Evolutionary conservation across 1,140 invertebrate species (phyloP).

Genomic region (Bicyclus anynana): DNA sequence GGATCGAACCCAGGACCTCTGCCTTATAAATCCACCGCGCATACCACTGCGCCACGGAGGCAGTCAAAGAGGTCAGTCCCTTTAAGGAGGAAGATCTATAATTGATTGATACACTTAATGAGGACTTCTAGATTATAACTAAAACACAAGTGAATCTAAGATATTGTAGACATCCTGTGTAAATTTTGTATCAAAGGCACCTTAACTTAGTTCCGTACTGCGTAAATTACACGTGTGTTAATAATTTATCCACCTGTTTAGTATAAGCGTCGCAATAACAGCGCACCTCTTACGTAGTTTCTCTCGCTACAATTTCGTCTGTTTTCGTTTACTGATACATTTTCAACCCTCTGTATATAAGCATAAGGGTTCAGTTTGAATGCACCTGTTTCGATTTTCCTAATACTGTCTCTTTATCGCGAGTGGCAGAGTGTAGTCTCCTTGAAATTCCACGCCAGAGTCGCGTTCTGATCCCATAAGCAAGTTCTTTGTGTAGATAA

Average conservation of each 20-base stretch:
- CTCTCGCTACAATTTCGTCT: constrained; percentile 39
- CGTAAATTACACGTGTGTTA: constrained; percentile 17
- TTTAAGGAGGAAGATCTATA: no score
- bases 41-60: no score
- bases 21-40: no score
- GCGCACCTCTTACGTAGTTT: constrained; percentile 35
- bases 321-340: constrained; percentile 14
- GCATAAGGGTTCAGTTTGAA: constrained; percentile 24
- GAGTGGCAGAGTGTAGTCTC: constrained; percentile 37
- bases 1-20: no score
- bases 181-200: not conserved
- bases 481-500: constrained; percentile 24
- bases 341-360: constrained; percentile 9
- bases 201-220: not conserved
- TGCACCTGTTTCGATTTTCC: constrained; percentile 20
- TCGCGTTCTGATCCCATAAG: constrained; percentile 29
- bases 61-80: no score
- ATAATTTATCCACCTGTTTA: constrained; percentile 40
- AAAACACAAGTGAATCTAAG: not conserved
- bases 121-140: no score
- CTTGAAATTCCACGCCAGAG: constrained; percentile 32
- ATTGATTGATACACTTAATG: no score
- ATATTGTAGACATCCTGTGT: no score
- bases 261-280: constrained; percentile 38
- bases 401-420: constrained; percentile 48